Base-by-base conservation (phyloP, 1,140 invertebrate species). In the Drosophila tsacasi region DNA sequence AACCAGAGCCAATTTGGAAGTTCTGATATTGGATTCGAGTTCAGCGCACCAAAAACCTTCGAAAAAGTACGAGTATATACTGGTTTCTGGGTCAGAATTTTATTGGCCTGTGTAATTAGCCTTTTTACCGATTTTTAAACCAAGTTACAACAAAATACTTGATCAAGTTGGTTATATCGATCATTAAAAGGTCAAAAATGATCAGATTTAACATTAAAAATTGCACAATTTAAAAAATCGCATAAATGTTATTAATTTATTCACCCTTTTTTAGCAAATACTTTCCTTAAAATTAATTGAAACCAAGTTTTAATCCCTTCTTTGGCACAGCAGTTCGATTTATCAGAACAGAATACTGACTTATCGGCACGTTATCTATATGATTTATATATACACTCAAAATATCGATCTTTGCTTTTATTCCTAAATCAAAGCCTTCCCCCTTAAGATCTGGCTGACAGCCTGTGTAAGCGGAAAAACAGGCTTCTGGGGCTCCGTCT, bases 401-500 rank as follows among this genome's bases (percentile, higher is more conserved):
- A 10, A 7, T 30, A 30, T 25, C 7, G 15, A 25, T 52, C 17
- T 30, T 30, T 27, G 23, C 47, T 50, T 10, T 0, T 17, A 2
- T 9, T 23, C 2, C 25, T 30, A 32, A 57, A 49, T 40, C 25
- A 52, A 57, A 52, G 39, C n/a, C 3, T 13, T 17, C 9, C 19
- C 52, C 15, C 44, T n/a, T 0, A 85, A 35, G 9, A 79, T 52
- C 6, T 40, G 21, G 10, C 49, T 73, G 4, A 83, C 75, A 5
- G 75, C 44, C 19, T 85, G 49, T 0, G 25, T 63, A 0, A 89
- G 54, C 1, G 85, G 85, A 47, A 89, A 89, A 0, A 82, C 71
- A 0, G 81, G 79, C 19, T 76, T 66, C 9, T 19, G 12, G 12
- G 50, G 9, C 10, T 15, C 6, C 2, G 15, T 15, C 5, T n/a